A percentile compares a stretch with the other conserved stretches of the same genome.
These are phyloP conservation scores for Oithona nana DNA, from an alignment of 2,888 invertebrate genomes.

Conservation along the genomic window DNA sequence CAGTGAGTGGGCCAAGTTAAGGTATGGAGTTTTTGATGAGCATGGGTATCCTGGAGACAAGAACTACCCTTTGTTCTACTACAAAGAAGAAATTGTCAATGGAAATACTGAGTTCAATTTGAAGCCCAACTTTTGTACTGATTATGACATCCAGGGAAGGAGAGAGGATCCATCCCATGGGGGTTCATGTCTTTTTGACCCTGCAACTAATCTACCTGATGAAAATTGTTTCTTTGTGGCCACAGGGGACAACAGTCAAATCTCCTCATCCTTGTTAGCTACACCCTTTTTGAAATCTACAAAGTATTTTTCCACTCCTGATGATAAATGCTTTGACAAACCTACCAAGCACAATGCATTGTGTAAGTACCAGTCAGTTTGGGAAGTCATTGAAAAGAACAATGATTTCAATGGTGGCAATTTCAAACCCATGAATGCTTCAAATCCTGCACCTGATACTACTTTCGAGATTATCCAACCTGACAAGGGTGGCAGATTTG, in stretches of 20 bases:
- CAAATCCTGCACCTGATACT: neutral
- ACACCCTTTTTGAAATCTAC: slow-evolving; percentile 22
- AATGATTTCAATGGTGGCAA: slow-evolving; percentile 19
- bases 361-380: slow-evolving; percentile 26
- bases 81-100: slow-evolving; percentile 11
- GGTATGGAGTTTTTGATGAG: slow-evolving; percentile 25
- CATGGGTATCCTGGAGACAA: slow-evolving; percentile 22
- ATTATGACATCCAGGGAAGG: neutral
- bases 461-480: slow-evolving; percentile 16
- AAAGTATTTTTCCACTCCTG: slow-evolving; percentile 24
- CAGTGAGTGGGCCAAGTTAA: slow-evolving; percentile 24
- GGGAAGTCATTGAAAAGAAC: slow-evolving; percentile 24
- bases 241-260: neutral
- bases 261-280: neutral
- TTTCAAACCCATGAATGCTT: neutral
- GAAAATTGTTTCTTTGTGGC: slow-evolving; percentile 17
- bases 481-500: slow-evolving; percentile 20
- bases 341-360: slow-evolving; percentile 28
- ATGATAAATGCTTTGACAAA: slow-evolving; percentile 24
- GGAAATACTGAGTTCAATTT: slow-evolving; percentile 20
- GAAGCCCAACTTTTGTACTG: slow-evolving; percentile 15
- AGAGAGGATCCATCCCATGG: neutral
- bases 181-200: neutral
- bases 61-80: slow-evolving; percentile 21
- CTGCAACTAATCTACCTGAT: slow-evolving; percentile 4